Evolutionary conservation across 1,140 invertebrate species (phyloP), one percentile per base, ranked within the genome.

Genomic region (Trichonephila clavipes): DNA sequence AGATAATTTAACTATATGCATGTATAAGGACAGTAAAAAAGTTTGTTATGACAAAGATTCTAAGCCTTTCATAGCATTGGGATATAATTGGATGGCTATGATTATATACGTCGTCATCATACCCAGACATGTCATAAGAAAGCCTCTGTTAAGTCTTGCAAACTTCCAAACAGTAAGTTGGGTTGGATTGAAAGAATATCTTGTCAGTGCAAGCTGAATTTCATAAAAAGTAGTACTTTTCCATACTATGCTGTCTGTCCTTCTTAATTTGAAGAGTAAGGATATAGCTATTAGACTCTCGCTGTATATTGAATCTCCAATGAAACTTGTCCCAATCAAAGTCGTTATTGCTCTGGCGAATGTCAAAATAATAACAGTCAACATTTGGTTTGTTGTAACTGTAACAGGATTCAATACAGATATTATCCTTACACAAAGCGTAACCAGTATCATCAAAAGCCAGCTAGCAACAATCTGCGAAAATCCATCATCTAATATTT

Each of bases 101-200:
- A 93, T 93, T 18, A 93, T 69, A n/a, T 93, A 93, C 6, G 92
- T 93, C 19, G 86, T 81, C 92, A 93, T 93, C 92, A 93, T 93
- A 24, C 92, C 92, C 28, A 93, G 10, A 62, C 92, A 93, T 28
- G 85, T 93, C 92, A 93, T 93, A 19, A 93, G 28, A 82, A 93
- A 93, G 2, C 40, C 28, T 81, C 83, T 72, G 44, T 93, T 88
- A 16, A 93, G 92, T 18, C 92, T 40, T 3, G 92, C 16, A 51
- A 93, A 93, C 44, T 93, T 93, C 85, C 82, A 87, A 44, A 93
- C 92, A 16, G 92, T 93, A 8, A 93, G 51, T 28, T 93, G 92
- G 2, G 61, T 64, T 10, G 92, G 92, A 24, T 44, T 19, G 44
- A 93, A 82, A 2, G 40, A 40, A 28, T 81, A 88, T 24, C 28